A percentile compares a stretch with the other conserved stretches of the same genome.
Evolutionary conservation across 1,140 invertebrate species (phyloP).

Genomic region (Archivesica marissinica): DNA sequence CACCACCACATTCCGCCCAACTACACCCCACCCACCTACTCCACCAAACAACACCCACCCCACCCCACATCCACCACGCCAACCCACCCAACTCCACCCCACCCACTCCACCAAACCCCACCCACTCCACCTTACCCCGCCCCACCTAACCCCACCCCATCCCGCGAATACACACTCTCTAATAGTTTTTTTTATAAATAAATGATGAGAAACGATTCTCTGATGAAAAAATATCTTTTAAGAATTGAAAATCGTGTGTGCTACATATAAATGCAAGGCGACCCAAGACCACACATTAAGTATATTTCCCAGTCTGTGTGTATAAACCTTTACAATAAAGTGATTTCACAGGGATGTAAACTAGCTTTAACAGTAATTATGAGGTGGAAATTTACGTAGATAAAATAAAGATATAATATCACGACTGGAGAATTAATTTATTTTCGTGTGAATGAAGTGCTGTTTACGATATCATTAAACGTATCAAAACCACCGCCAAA

Average conservation of each 20-base stretch:
- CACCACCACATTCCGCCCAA: too few relatives aligned
- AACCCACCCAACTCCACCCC: too few relatives aligned
- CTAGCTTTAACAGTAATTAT: constrained; percentile 11
- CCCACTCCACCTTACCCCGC: too few relatives aligned
- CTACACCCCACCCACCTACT: too few relatives aligned
- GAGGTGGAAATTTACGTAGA: constrained; percentile 23
- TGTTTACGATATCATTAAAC: constrained; percentile 48
- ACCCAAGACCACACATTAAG: constrained; percentile 34
- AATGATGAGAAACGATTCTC: constrained; percentile 13
- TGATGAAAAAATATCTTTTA: background rate
- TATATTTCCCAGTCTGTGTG: background rate
- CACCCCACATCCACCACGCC: too few relatives aligned
- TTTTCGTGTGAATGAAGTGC: constrained; percentile 1
- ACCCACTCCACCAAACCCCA: too few relatives aligned
- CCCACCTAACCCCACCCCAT: too few relatives aligned
- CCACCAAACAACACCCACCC: too few relatives aligned
- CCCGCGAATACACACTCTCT: too few relatives aligned
- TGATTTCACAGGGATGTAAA: constrained; percentile 31
- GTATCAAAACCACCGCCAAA: constrained; percentile 19
- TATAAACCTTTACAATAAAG: constrained; percentile 17
- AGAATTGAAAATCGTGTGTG: constrained; percentile 10
- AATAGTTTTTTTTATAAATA: too few relatives aligned
- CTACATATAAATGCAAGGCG: constrained; percentile 13
- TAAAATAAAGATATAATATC: constrained; percentile 35
- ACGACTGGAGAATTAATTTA: constrained; percentile 6